phyloP scores from a whole-genome alignment of 1,140 invertebrate genomes.

The Heliconius congener region DNA sequence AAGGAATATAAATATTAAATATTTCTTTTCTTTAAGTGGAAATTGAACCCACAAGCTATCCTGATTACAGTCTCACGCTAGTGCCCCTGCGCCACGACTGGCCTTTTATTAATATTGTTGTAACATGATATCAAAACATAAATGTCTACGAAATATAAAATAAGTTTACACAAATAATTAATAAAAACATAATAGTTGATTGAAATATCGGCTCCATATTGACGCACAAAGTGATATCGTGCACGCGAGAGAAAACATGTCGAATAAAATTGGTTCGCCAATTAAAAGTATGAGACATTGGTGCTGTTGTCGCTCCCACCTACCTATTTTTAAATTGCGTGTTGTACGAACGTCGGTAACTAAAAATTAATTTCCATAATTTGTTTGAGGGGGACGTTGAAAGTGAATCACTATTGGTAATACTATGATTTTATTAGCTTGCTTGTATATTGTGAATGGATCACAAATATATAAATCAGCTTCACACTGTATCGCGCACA shows the following conservation, averaged over 20 bases:
- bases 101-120: neutral
- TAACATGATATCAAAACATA: neutral
- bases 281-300: conserved; percentile 36
- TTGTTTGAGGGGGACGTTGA: conserved; percentile 3
- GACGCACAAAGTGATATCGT: conserved; percentile 27
- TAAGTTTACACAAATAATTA: neutral
- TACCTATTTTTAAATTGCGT: conserved; percentile 20
- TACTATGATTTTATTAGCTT: neutral
- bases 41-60: no score
- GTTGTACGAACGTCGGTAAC: conserved; percentile 17
- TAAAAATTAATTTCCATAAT: conserved; percentile 21
- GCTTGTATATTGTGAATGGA: neutral
- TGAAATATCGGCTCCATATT: conserved; percentile 2
- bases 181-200: neutral
- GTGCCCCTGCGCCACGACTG: no score
- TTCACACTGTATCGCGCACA: no score
- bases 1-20: no score
- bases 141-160: neutral
- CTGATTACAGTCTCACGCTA: no score
- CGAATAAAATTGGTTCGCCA: conserved; percentile 36
- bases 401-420: conserved; percentile 3
- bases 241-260: conserved; percentile 40
- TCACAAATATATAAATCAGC: neutral
- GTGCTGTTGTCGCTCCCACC: neutral
- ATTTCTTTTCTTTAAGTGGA: no score